Evolutionary conservation across 2,888 invertebrate genomes (phyloP), one percentile per base, ranked within the genome.

Genomic region (Lasioglossum calceatum): DNA sequence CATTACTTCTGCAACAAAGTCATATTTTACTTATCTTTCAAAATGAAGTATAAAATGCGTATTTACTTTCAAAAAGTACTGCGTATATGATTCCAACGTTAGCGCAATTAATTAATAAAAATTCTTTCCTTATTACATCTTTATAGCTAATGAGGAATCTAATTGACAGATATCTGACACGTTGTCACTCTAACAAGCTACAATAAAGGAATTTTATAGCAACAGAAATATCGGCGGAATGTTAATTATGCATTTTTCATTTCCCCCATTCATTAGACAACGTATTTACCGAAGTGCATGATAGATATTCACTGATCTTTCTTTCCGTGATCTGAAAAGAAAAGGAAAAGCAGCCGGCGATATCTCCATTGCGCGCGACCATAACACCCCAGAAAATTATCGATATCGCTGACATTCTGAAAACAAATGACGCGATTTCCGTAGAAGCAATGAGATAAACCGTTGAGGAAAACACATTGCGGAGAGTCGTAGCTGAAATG

Each of bases 371-470:
- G n/a, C 23, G n/a, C 0, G n/a, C 0, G 36, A 74, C 32, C 32
- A 16, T 50, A 39, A 39, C 27, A 42, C 16, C 42, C 16, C 64
- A 54, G 39, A 81, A 73, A 81, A 76, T 54, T n/a, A 75, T 39
- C 61, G 23, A 47, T 81, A 81, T 84, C 84, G 36, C 23, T 3
- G 2, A n/a, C 50, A 71, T 77, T 77, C 73, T 83, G 61, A 16
- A 80, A 83, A 85, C 79, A 80, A 77, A 54, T 83, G 83, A 83
- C 74, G 83, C 47, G 70, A 70, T 79, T 64, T 42, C 77, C 58
- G 39, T n/a, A 23, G 42, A 79, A 47, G 2, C 19, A 2, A 4
- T 23, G 42, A 47, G 61, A 73, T 71, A 79, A 32, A 32, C 12
- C 39, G 0, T 1, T 8, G 36, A 77, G 32, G n/a, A 61, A 79